Evolutionary conservation across 1,140 invertebrate genomes (phyloP), one percentile per base, ranked within the genome.

Genomic region (Globodera ellingtonae): DNA sequence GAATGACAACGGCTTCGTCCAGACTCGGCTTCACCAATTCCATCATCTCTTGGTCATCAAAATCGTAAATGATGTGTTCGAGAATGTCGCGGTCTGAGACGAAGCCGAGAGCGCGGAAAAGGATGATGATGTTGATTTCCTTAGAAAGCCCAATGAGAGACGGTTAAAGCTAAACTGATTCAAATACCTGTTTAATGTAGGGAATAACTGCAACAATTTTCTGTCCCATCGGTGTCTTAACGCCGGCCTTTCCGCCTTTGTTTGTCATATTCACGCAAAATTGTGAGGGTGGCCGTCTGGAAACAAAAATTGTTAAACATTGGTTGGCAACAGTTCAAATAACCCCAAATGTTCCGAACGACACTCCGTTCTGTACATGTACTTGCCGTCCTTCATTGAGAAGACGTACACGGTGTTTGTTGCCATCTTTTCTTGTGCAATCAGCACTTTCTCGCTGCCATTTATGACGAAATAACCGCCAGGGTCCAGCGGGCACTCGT

Each of bases 391-490:
- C 91, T 98, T 99, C 94, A 98, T 96, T 87, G 94, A 94, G 89
- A 99, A 99, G 3, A 99, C 97, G 91, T 99, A 99, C 4, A 77
- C 75, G 24, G 75, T 77, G 89, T 99, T 99, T 10, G 97, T 98
- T 15, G 97, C 97, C 97, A 99, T 99, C 91, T 98, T 98, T 90
- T 99, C 97, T 90, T 99, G 97, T 9, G 97, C 97, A 90, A 99
- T 98, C 0, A 99, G 90, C 0, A 94, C 95, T 90, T 97, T 97
- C 91, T 97, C 95, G 9, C 95, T 96, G 3, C 95, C 95, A 89
- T 97, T 97, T 66, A 97, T 96, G 85, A 97, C 95, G 84, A 97
- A 97, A 89, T 97, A 97, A 82, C 95, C 95, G 84, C 95, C 97
- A 72, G 97, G 97, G 92, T 99, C 97, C 35, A 99, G 91, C 0